Evolutionary conservation across 2,113 vertebrate species (phyloP), one percentile per base, ranked within the genome.

Genomic region (Ictidomys tridecemlineatus): DNA sequence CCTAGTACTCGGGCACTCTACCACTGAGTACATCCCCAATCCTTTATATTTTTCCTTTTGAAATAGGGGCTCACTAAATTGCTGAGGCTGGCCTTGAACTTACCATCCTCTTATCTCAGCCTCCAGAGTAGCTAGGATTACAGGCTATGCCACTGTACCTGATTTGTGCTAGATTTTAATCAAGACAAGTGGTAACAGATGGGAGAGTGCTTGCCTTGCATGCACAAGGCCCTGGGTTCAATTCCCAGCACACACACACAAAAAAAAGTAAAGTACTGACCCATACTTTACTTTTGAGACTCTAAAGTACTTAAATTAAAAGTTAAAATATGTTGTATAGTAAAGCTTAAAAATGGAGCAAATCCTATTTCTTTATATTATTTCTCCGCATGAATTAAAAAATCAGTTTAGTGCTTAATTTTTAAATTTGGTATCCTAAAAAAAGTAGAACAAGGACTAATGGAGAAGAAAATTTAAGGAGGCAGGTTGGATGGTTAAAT

Each of bases 371-470:
- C 11, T 89, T 96, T 90, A 37, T 77, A 48, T 91, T 28, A 85
- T 94, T 93, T 63, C 24, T 63, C 61, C n/a, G 16, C 80, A 13
- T 96, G 39, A 96, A 69, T 76, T 89, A 92, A 22, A 96, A 77
- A 86, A 89, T 94, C 56, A 86, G 1, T 85, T 93, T 95, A 96
- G 78, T 91, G 76, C 42, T 87, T 92, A 80, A 63, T 87, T 96
- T 96, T 87, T 85, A 88, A 95, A 34, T 80, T 39, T 11, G 34
- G 48, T 90, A 22, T 91, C 12, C 61, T 37, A 26, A 65, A 95
- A 58, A 63, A 96, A 79, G 73, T 74, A 83, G 37, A 94, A 77
- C 37, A 92, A 79, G 72, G 56, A 80, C 58, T 13, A 45, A 20
- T 53, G 42, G 88, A 58, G 39, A 97, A 91, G 61, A 93, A 94